Conservation (phyloP, 2,113 vertebrate genomes). For the Neomonachus schauinslandi region DNA sequence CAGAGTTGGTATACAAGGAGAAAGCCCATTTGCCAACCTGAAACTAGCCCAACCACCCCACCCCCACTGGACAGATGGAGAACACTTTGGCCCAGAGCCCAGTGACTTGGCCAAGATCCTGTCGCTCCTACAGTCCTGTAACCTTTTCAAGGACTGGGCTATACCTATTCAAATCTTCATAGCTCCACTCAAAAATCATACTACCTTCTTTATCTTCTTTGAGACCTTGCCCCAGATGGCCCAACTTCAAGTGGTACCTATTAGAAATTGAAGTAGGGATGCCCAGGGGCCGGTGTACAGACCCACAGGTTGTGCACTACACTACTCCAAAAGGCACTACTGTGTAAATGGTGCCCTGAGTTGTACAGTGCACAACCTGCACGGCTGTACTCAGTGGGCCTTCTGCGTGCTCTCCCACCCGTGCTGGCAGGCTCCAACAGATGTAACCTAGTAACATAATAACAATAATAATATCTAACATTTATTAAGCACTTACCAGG, state of each 20-base stretch:
- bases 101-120: neutral
- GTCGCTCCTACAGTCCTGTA: rapidly evolving
- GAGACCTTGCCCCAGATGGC: neutral
- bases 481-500: neutral
- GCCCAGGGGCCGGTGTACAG: neutral
- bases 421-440: neutral
- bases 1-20: neutral
- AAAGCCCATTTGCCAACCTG: neutral
- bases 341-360: neutral
- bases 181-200: neutral
- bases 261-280: neutral
- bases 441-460: neutral
- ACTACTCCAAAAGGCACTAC: neutral
- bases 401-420: neutral
- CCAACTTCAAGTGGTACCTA: neutral
- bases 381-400: neutral
- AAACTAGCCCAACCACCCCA: neutral
- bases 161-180: neutral
- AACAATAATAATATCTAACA: conserved; percentile 64
- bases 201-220: neutral
- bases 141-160: neutral
- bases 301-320: neutral
- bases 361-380: neutral
- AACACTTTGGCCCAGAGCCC: neutral
- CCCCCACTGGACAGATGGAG: neutral